Conservation (phyloP, 2,113 vertebrate species). For the Rhinichthys klamathensis region DNA sequence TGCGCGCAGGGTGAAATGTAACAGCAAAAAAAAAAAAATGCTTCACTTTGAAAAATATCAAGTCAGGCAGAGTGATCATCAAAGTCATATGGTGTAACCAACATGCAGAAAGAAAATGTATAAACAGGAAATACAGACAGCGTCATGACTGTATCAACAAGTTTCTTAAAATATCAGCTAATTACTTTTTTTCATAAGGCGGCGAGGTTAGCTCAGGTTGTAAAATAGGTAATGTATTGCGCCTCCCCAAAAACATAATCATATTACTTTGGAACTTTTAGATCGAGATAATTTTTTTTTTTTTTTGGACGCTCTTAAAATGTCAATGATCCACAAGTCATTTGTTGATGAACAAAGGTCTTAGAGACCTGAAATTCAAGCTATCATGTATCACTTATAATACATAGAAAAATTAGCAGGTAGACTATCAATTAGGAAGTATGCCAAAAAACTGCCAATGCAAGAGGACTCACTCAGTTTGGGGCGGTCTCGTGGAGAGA, state of each 20-base stretch:
- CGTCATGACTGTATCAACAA: neutral
- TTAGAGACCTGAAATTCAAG: neutral
- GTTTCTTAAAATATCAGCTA: neutral
- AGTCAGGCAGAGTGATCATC: too few species aligned
- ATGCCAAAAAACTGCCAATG: conserved; percentile 5
- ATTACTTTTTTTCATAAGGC: neutral
- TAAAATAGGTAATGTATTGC: too few species aligned
- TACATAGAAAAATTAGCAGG: neutral
- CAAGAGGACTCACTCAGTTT: conserved; percentile 66
- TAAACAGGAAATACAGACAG: neutral
- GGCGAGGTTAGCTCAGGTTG: neutral
- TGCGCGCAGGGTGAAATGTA: too few species aligned
- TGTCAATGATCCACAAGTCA: neutral
- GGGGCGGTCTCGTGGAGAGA: conserved; percentile 58
- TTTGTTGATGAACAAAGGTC: neutral
- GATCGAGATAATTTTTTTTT: too few species aligned
- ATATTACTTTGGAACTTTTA: too few species aligned
- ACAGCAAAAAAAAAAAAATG: neutral
- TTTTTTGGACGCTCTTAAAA: neutral
- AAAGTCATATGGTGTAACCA: neutral
- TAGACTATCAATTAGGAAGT: neutral
- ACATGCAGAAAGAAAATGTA: neutral
- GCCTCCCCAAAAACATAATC: too few species aligned
- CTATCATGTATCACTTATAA: neutral
- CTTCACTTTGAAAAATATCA: neutral